Conservation (phyloP, 2,797 vertebrate species). For the Vespertilio murinus region DNA sequence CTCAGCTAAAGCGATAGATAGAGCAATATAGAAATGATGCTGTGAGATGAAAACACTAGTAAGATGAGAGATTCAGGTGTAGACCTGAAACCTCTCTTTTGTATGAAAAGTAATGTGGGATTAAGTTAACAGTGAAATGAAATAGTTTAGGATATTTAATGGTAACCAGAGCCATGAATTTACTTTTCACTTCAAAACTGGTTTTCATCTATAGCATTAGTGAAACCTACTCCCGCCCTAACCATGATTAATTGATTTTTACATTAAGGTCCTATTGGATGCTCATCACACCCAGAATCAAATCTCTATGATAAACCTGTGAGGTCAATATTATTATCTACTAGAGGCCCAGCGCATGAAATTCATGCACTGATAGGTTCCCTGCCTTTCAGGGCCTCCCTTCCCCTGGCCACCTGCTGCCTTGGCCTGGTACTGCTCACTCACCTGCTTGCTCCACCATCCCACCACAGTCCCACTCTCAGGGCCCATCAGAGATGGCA, state of each 20-base stretch:
- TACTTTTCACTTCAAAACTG: neutral
- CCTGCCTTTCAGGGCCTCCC: too few relatives aligned
- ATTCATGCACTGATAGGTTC: too few relatives aligned
- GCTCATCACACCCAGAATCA: neutral
- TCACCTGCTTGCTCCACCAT: too few relatives aligned
- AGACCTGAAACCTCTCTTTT: neutral
- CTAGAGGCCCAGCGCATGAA: too few relatives aligned
- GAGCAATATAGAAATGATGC: neutral
- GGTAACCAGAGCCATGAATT: neutral
- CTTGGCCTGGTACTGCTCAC: too few relatives aligned
- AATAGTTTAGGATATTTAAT: neutral
- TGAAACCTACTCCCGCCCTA: neutral
- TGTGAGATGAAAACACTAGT: neutral
- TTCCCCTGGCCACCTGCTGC: too few relatives aligned
- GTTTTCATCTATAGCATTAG: neutral
- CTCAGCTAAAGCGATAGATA: neutral
- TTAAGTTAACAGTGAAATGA: neutral
- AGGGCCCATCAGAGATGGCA: too few relatives aligned
- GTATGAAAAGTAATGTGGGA: neutral
- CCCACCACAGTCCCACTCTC: too few relatives aligned
- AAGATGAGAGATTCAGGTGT: neutral
- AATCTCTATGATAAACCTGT: neutral
- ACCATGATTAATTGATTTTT: neutral
- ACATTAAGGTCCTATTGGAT: neutral
- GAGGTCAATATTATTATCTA: neutral